Conservation (phyloP, 35 echinoderm and acorn worm species). For the Acanthaster planci region DNA sequence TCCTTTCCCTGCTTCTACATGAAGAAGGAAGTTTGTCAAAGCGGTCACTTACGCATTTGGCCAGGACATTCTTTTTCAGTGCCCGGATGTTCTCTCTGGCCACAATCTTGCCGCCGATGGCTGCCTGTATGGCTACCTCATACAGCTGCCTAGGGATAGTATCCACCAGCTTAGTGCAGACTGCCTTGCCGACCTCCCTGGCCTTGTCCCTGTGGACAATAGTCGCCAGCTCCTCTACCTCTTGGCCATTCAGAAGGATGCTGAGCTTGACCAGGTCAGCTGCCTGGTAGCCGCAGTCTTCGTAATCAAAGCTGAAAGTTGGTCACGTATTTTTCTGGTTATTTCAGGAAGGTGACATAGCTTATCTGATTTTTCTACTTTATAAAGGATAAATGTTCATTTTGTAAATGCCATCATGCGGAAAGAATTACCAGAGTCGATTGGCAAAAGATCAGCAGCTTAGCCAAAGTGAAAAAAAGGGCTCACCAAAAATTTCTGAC, state of each 20-base stretch:
- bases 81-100: slow-evolving; percentile 87
- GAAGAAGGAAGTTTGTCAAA: too few relatives aligned
- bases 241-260: slow-evolving; percentile 76
- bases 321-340: too few relatives aligned
- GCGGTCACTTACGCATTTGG: slow-evolving; percentile 82
- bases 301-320: slow-evolving; percentile 88
- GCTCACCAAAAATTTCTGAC: too few relatives aligned
- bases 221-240: slow-evolving; percentile 75
- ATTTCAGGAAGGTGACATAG: too few relatives aligned
- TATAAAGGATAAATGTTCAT: too few relatives aligned
- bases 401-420: too few relatives aligned
- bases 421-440: too few relatives aligned
- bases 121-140: slow-evolving; percentile 92
- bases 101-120: slow-evolving; percentile 75
- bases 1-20: too few relatives aligned
- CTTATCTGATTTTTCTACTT: too few relatives aligned
- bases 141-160: slow-evolving; percentile 90
- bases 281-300: slow-evolving; percentile 78
- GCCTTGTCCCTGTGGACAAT: slow-evolving; percentile 79
- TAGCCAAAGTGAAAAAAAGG: too few relatives aligned
- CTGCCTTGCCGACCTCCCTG: slow-evolving; percentile 60
- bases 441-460: too few relatives aligned
- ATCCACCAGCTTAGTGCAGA: slow-evolving; percentile 74
- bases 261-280: slow-evolving; percentile 85
- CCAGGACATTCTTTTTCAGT: slow-evolving; percentile 83